These are phyloP conservation scores for Tiliqua scincoides DNA, from an alignment of 2,113 vertebrate species.

Conservation along the genomic window DNA sequence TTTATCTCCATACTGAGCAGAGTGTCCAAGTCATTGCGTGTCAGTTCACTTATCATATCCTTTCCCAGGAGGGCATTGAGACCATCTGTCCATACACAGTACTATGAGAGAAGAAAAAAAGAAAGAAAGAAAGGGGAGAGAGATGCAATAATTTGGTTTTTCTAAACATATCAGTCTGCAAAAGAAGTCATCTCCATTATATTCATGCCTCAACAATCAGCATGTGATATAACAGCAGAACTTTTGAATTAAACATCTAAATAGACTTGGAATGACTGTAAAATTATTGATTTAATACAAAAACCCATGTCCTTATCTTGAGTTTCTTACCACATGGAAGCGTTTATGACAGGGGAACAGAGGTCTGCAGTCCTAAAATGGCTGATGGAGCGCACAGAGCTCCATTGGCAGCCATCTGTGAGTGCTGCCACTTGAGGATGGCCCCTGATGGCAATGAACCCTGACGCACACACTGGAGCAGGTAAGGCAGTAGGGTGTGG, in stretches of 20 bases:
- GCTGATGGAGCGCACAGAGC: no score
- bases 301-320: neutral
- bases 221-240: neutral
- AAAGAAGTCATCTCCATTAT: neutral
- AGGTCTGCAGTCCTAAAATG: no score
- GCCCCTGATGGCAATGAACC: no score
- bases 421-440: no score
- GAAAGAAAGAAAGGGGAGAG: slow-evolving; percentile 14
- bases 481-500: no score
- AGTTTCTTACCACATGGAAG: neutral
- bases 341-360: no score
- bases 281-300: no score
- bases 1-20: slow-evolving; percentile 99
- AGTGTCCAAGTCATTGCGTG: slow-evolving; percentile 94
- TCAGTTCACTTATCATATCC: slow-evolving; percentile 97
- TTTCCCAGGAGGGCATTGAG: slow-evolving; percentile 96
- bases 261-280: no score
- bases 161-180: neutral
- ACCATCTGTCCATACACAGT: slow-evolving; percentile 98
- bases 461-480: no score
- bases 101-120: slow-evolving; percentile 75
- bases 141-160: slow-evolving; percentile 18
- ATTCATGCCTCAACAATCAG: neutral
- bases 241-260: no score
- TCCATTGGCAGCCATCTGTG: no score